phyloP scores from a whole-genome alignment of 1,140 invertebrate species.

The Polyergus mexicanus region DNA sequence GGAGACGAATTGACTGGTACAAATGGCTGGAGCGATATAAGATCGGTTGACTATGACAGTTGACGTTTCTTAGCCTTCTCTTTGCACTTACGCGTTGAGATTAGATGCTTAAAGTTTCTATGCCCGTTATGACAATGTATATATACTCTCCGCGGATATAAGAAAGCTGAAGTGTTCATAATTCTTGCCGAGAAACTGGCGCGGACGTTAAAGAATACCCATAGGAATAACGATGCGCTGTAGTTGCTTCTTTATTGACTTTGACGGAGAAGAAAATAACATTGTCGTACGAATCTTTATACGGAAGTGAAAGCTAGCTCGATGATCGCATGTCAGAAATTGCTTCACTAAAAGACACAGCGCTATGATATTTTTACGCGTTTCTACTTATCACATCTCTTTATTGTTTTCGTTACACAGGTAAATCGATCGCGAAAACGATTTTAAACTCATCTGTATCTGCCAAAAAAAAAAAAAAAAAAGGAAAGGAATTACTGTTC shows the following conservation, averaged over 20 bases:
- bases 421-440: background rate
- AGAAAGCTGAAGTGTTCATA: background rate
- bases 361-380: background rate
- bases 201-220: slow-evolving; percentile 11
- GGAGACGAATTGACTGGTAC: slow-evolving; percentile 8
- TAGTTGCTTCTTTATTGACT: slow-evolving; percentile 44
- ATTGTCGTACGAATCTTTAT: background rate
- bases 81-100: background rate
- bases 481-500: slow-evolving; percentile 9
- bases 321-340: slow-evolving; percentile 7
- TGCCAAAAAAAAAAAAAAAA: background rate
- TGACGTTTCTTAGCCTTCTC: background rate
- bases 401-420: background rate
- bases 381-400: slow-evolving; percentile 2
- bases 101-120: background rate
- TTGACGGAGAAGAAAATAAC: background rate
- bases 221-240: slow-evolving; percentile 17
- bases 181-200: background rate
- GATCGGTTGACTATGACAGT: background rate
- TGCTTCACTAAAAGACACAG: background rate
- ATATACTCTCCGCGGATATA: background rate
- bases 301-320: background rate
- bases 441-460: slow-evolving; percentile 6
- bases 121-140: background rate
- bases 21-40: background rate